A percentile compares a stretch with the other conserved stretches of the same genome.
Evolutionary conservation across 2,888 invertebrate species (phyloP).

Genomic region (Sthenelais limicola): DNA sequence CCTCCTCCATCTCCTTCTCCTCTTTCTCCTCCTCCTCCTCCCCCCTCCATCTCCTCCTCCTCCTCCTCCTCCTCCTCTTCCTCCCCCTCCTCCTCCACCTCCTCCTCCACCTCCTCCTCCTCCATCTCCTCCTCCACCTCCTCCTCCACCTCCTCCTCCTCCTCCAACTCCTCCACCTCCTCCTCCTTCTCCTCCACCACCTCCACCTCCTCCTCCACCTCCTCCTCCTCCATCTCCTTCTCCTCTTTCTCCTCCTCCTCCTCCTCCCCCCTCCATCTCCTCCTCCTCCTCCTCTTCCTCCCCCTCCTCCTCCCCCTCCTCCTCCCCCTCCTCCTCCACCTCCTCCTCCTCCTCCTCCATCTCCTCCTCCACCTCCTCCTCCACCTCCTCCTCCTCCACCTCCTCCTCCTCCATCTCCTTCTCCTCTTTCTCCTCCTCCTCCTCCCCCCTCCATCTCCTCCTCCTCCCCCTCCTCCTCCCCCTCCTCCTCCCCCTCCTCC

Average conservation of each 20-base stretch:
- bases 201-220: conserved; percentile 13
- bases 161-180: too few relatives aligned
- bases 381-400: conserved; percentile 50
- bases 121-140: too few relatives aligned
- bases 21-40: not conserved
- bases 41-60: not conserved
- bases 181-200: too few relatives aligned
- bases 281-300: conserved; percentile 15
- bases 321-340: conserved; percentile 49
- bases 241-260: conserved; percentile 19
- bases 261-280: conserved; percentile 4
- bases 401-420: conserved; percentile 45
- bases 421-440: not conserved
- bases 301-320: conserved; percentile 67
- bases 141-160: not conserved
- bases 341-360: conserved; percentile 44
- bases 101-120: too few relatives aligned
- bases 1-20: not conserved
- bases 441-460: not conserved
- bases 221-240: conserved; percentile 8
- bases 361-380: conserved; percentile 51
- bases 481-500: not conserved
- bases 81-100: too few relatives aligned
- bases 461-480: not conserved
- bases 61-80: too few relatives aligned